phyloP scores from a whole-genome alignment of 2,888 invertebrate genomes.

The Thymelicus sylvestris region DNA sequence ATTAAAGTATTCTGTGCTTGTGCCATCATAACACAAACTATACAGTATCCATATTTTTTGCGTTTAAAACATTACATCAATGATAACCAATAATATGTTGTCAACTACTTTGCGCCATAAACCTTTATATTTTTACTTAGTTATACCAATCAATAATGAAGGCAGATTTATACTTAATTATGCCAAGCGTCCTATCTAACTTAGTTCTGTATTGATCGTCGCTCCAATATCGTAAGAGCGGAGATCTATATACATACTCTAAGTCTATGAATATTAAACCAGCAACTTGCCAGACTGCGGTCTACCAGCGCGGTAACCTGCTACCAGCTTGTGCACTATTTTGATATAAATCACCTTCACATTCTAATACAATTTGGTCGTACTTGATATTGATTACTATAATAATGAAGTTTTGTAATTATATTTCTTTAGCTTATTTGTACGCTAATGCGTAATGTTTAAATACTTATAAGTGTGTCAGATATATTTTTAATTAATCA shows the following conservation, averaged over 20 bases:
- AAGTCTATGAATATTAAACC: conserved; percentile 29
- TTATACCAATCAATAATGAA: too few relatives aligned
- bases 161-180: background rate
- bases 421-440: background rate
- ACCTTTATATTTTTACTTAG: too few relatives aligned
- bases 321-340: background rate
- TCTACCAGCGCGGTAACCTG: conserved; percentile 5
- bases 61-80: too few relatives aligned
- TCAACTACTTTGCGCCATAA: too few relatives aligned
- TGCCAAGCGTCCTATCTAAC: background rate
- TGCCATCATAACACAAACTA: too few relatives aligned
- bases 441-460: background rate
- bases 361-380: conserved; percentile 11
- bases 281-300: conserved; percentile 14
- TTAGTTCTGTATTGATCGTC: background rate
- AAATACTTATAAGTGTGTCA: background rate
- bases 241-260: too few relatives aligned
- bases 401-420: background rate
- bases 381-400: background rate
- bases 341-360: conserved; percentile 30
- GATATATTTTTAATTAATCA: too few relatives aligned
- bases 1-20: too few relatives aligned
- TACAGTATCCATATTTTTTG: too few relatives aligned
- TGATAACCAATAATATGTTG: too few relatives aligned
- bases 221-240: conserved; percentile 23